Evolutionary conservation across 2,888 invertebrate genomes (phyloP).

Genomic region (Drosophila paramelanica): DNA sequence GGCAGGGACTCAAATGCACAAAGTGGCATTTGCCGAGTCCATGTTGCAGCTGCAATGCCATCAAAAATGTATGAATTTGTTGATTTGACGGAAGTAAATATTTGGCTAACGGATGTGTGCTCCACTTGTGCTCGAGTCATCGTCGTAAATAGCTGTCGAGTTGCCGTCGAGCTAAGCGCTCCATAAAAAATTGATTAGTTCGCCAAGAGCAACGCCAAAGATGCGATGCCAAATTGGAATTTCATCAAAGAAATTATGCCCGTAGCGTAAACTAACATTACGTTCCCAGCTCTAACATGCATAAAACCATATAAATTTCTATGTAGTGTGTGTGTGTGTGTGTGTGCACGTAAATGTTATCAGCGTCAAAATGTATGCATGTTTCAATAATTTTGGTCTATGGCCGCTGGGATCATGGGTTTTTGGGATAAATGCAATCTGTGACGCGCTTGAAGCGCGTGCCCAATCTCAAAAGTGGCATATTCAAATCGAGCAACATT

Average conservation of each 20-base stretch:
- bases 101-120: conserved; percentile 67
- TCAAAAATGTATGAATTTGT: conserved; percentile 75
- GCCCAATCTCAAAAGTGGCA: conserved; percentile 68
- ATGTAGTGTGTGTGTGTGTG: neutral
- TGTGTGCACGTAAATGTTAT: conserved; percentile 33
- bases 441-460: conserved; percentile 43
- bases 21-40: conserved; percentile 33
- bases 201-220: conserved; percentile 31
- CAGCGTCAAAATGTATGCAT: conserved; percentile 37
- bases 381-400: conserved; percentile 41
- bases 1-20: conserved; percentile 21
- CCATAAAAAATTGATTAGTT: conserved; percentile 55
- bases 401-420: conserved; percentile 11
- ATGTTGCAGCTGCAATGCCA: conserved; percentile 47
- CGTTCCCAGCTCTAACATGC: conserved; percentile 2
- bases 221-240: conserved; percentile 24
- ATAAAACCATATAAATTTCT: neutral
- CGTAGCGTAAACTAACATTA: neutral
- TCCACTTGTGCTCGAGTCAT: conserved; percentile 18
- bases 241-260: conserved; percentile 3
- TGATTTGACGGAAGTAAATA: conserved; percentile 77
- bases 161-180: conserved; percentile 27
- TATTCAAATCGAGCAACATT: conserved; percentile 61
- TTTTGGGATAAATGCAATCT: conserved; percentile 53
- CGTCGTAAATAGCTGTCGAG: conserved; percentile 22